Conservation (phyloP, 2,888 invertebrate genomes). For the Oscheius onirici region DNA sequence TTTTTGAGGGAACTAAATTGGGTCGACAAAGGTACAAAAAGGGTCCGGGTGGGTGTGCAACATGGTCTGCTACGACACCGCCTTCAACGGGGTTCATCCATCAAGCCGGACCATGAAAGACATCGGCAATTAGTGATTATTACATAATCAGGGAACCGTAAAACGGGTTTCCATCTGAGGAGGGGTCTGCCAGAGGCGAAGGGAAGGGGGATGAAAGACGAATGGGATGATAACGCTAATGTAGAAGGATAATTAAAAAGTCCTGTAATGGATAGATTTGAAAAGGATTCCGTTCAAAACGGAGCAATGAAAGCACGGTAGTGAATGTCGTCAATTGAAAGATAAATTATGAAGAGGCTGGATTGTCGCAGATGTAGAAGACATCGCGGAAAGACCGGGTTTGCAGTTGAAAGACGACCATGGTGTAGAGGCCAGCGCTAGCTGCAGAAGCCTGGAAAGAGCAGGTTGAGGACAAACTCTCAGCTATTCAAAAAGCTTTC, state of each 20-base stretch:
- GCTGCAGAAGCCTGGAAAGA: constrained; percentile 9
- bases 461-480: constrained; percentile 1
- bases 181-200: neutral
- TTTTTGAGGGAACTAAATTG: constrained; percentile 4
- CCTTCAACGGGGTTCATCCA: constrained; percentile 33
- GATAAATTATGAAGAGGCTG: neutral
- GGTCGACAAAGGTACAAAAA: constrained; percentile 5
- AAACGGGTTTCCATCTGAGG: constrained; percentile 22
- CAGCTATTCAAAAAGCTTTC: constrained; percentile 1
- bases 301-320: constrained; percentile 32
- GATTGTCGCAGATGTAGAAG: constrained; percentile 3
- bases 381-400: constrained; percentile 21
- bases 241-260: too few relatives aligned
- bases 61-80: neutral
- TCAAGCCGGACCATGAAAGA: constrained; percentile 35
- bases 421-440: constrained; percentile 6
- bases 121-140: constrained; percentile 34
- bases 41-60: constrained; percentile 23
- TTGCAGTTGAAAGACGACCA: constrained; percentile 17
- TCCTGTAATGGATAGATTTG: neutral
- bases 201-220: constrained; percentile 10
- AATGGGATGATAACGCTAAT: neutral
- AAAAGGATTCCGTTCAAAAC: constrained; percentile 28
- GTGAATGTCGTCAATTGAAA: constrained; percentile 26
- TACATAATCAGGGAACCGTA: constrained; percentile 34